Evolutionary conservation across 2,888 invertebrate genomes (phyloP), one percentile per base, ranked within the genome.

Genomic region (Pseudolycoriella hygida): DNA sequence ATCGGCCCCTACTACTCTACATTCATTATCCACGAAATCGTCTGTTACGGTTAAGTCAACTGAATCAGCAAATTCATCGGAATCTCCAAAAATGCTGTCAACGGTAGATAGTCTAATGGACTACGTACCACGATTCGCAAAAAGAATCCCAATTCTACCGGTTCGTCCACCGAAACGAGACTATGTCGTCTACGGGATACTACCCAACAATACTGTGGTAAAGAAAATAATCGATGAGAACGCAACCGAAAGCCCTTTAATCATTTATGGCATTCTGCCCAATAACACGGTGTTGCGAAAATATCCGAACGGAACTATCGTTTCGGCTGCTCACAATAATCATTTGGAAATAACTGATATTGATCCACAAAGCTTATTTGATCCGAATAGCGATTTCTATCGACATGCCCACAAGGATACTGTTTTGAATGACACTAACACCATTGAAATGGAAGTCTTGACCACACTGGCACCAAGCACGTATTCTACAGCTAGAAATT

Each of bases 251-350:
- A 80, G 77, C 56, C 73, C 49, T 14, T 34, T 51, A 10, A 48
- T 76, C 51, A 74, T 82, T 53, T 83, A 81, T 60, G 82, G 80
- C 55, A 77, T 83, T 55, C 71, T 80, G 55, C 79, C 81, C 50
- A 82, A 83, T 62, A 81, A 80, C 67, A 82, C 82, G 52, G 77
- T 83, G 64, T 77, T 83, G 60, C 76, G 78, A 67, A 82, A 79
- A 68, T 83, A 77, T 61, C 82, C 82, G 52, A 83, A 84, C 58
- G 83, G 83, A 62, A 81, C 82, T 60, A 68, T 77, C 64, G 76
- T 82, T 63, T 80, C 81, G 64, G 77, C 79, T 59, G 47, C 42
- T 18, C 61, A 68, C 58, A 68, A 68, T 65, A 68, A 71, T 67
- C 15, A 19, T 12, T 40, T 53, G 6, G 72, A 72, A 64, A 63